These are phyloP conservation scores for honey bee (Apis mellifera) DNA, from an alignment of 1,140 invertebrate genomes.

Conservation along the genomic window Amel_HAv3.1 CM009931.2:24594501-24595000, in stretches of 20 bases:
- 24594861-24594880: slow-evolving; percentile 11
- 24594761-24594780: neutral
- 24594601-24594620: too few species aligned
- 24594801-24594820: neutral
- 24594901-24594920: slow-evolving; percentile 10
- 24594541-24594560: too few species aligned
- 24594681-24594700: slow-evolving; percentile 15
- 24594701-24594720: slow-evolving; percentile 13
- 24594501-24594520: too few species aligned
- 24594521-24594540: too few species aligned
- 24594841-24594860: neutral
- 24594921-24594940: slow-evolving; percentile 26
- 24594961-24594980: slow-evolving; percentile 6
- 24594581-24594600: neutral
- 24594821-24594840: slow-evolving; percentile 9
- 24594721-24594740: slow-evolving; percentile 9
- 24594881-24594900: slow-evolving; percentile 20
- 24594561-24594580: neutral
- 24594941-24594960: slow-evolving; percentile 3
- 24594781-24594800: too few species aligned
- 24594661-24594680: neutral
- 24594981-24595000: neutral
- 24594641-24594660: neutral
- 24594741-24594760: neutral
- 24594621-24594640: neutral